Conservation (phyloP, 2,113 vertebrate genomes). For the Gadus macrocephalus region DNA sequence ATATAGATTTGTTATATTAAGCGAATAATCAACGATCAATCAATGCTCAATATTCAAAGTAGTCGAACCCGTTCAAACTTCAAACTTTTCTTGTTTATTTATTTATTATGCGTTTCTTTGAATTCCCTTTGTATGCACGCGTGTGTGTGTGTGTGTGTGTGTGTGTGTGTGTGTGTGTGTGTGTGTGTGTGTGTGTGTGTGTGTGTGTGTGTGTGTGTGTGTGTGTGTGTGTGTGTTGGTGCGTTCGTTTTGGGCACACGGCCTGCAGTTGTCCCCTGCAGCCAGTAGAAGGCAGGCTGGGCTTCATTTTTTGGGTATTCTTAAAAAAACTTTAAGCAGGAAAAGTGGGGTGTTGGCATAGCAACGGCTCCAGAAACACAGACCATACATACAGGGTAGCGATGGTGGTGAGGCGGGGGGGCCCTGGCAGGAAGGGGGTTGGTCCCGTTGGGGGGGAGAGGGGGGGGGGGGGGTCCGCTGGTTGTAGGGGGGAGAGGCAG, state of each 20-base stretch:
- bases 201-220: too few relatives aligned
- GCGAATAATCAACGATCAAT: too few relatives aligned
- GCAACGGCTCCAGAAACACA: slow-evolving; percentile 74
- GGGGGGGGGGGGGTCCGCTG: too few relatives aligned
- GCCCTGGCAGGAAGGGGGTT: too few relatives aligned
- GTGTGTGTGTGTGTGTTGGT: too few relatives aligned
- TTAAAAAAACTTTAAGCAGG: slow-evolving; percentile 60
- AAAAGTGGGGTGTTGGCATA: slow-evolving; percentile 80
- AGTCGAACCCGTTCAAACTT: background rate
- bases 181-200: too few relatives aligned
- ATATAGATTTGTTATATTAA: too few relatives aligned
- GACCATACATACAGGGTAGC: slow-evolving; percentile 49
- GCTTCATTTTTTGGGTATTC: slow-evolving; percentile 55
- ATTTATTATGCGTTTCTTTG: background rate
- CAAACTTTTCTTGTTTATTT: background rate
- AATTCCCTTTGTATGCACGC: background rate
- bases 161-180: too few relatives aligned
- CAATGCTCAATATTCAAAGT: too few relatives aligned
- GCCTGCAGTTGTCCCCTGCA: slow-evolving; percentile 63
- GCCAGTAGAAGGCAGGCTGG: slow-evolving; percentile 70
- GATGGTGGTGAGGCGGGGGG: slow-evolving; percentile 31
- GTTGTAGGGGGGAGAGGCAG: slow-evolving; percentile 36
- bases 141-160: too few relatives aligned
- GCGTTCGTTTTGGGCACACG: too few relatives aligned
- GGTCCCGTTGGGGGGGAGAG: too few relatives aligned